phyloP scores from a whole-genome alignment of 2,113 vertebrate species.

The Hippopotamus amphibius region DNA sequence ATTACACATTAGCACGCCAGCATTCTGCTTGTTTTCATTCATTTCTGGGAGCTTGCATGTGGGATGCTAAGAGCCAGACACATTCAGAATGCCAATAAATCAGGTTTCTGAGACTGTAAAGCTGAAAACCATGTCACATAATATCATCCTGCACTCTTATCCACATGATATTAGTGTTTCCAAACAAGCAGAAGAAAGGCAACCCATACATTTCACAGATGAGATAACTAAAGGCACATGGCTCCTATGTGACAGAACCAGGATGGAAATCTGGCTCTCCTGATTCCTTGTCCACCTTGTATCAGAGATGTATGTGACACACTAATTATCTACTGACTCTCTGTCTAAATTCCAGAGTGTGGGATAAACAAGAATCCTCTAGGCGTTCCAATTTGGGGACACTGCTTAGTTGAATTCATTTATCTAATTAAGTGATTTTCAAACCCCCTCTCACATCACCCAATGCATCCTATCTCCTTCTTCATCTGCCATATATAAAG shows the following conservation, averaged over 20 bases:
- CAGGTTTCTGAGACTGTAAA: not conserved
- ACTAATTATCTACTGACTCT: not conserved
- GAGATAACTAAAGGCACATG: not conserved
- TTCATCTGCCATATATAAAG: not conserved
- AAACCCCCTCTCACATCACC: not conserved
- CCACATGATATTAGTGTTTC: not conserved
- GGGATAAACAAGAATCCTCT: not conserved
- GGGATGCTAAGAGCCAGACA: not conserved
- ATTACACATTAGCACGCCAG: not conserved
- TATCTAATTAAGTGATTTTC: slow-evolving; percentile 7
- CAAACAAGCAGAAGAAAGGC: not conserved
- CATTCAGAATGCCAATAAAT: not conserved
- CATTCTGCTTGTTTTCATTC: not conserved
- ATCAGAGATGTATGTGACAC: not conserved
- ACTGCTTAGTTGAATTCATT: not conserved
- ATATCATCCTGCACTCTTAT: not conserved
- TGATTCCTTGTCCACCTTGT: not conserved
- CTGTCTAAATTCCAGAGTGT: not conserved
- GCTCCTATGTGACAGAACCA: not conserved
- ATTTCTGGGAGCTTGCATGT: not conserved
- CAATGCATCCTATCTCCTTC: not conserved
- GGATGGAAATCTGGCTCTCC: not conserved
- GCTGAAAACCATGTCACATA: not conserved
- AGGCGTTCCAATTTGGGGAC: not conserved
- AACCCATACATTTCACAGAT: not conserved